Percentiles rank a stretch among this genome's conserved stretches.
phyloP scores from a whole-genome alignment of 2,113 vertebrate species.

The Pygoscelis antarcticus region DNA sequence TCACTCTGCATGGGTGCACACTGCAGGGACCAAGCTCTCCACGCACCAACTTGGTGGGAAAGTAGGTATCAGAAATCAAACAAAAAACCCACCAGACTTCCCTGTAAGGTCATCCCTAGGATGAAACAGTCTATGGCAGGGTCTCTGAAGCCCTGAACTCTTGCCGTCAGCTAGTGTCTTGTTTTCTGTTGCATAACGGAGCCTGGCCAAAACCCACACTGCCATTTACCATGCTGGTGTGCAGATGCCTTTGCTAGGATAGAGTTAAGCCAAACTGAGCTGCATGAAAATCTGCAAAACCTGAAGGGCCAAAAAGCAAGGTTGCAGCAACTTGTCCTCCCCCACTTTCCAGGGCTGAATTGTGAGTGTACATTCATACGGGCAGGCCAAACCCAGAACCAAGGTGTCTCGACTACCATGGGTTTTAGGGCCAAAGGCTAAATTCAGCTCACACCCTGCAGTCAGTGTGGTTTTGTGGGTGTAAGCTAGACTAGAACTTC shows the following conservation, averaged over 20 bases:
- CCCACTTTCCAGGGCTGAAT: background rate
- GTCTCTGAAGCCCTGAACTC: background rate
- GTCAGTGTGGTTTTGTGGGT: background rate
- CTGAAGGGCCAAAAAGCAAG: background rate
- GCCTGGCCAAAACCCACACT: background rate
- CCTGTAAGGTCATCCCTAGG: background rate
- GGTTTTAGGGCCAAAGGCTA: background rate
- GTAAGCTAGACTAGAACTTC: background rate
- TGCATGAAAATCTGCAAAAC: background rate
- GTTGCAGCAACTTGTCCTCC: background rate
- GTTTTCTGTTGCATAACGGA: background rate
- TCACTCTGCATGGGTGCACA: rapidly evolving
- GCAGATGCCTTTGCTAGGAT: background rate
- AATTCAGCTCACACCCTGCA: background rate
- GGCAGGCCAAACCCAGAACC: background rate
- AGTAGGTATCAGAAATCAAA: background rate
- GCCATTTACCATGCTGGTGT: background rate
- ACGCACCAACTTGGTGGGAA: background rate
- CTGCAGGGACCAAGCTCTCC: background rate
- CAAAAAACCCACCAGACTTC: background rate
- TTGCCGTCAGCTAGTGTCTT: background rate
- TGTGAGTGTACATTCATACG: rapidly evolving
- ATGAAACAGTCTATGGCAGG: background rate
- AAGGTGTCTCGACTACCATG: rapidly evolving
- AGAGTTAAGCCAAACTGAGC: background rate